These are phyloP conservation scores for Poeciliopsis presidionis DNA, from an alignment of 2,797 vertebrate genomes.

Conservation along the genomic window DNA sequence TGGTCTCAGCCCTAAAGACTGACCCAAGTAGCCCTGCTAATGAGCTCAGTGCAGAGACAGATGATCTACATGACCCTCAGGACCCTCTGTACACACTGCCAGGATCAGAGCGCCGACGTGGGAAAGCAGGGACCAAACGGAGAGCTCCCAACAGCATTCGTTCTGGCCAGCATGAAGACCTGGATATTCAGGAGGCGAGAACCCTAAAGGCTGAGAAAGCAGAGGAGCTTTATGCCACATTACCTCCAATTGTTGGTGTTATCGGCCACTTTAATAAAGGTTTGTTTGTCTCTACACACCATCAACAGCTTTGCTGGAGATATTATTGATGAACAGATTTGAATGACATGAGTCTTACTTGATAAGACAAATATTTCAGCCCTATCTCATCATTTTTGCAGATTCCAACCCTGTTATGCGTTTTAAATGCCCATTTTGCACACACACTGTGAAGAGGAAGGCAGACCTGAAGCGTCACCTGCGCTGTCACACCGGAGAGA, in stretches of 20 bases:
- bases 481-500: conserved; percentile 95
- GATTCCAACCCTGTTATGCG: conserved; percentile 90
- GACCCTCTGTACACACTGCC: conserved; percentile 74
- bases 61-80: conserved; percentile 73
- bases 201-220: conserved; percentile 83
- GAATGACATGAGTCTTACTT: background rate
- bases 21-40: conserved; percentile 58
- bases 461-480: conserved; percentile 96
- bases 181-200: conserved; percentile 78
- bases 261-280: conserved; percentile 88
- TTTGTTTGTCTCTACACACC: conserved; percentile 57
- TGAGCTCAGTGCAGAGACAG: conserved; percentile 61
- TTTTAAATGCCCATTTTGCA: conserved; percentile 97
- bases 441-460: conserved; percentile 96
- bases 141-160: conserved; percentile 64
- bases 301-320: background rate
- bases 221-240: conserved; percentile 84
- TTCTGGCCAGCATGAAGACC: conserved; percentile 69
- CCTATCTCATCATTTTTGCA: conserved; percentile 62
- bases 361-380: conserved; percentile 3
- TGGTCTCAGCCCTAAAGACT: conserved; percentile 57
- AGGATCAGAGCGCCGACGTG: conserved; percentile 68
- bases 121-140: conserved; percentile 71
- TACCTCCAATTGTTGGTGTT: conserved; percentile 85
- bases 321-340: background rate